Conservation (phyloP, 2,797 vertebrate genomes). For the Odontamblyopus lacepedii region DNA sequence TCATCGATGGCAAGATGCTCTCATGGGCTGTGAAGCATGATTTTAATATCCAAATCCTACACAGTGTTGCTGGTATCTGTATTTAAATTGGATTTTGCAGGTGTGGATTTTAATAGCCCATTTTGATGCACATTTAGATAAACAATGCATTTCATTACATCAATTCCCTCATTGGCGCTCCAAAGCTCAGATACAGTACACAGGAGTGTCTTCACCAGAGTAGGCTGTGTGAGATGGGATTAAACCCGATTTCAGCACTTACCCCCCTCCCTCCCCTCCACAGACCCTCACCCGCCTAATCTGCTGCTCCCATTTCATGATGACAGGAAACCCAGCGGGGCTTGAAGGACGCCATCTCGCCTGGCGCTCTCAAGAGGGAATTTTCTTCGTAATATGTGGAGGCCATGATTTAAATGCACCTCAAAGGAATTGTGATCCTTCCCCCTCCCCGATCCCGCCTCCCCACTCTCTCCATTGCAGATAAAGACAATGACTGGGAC, state of each 20-base stretch:
- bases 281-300: constrained; percentile 63
- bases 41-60: constrained; percentile 1
- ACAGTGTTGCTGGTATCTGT: not conserved
- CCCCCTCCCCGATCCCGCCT: constrained; percentile 11
- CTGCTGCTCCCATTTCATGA: constrained; percentile 72
- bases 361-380: constrained; percentile 65
- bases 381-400: constrained; percentile 67
- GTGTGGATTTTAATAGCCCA: not conserved
- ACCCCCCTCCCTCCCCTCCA: constrained; percentile 47
- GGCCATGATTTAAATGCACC: constrained; percentile 75
- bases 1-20: not conserved
- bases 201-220: constrained; percentile 55
- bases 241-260: constrained; percentile 73
- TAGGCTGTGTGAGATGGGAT: constrained; percentile 72
- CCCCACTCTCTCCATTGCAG: constrained; percentile 39
- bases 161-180: constrained; percentile 39
- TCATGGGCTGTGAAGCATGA: not conserved
- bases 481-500: constrained; percentile 71
- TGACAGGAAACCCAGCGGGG: constrained; percentile 73
- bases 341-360: constrained; percentile 79
- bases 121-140: constrained; percentile 25
- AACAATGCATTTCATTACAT: constrained; percentile 25
- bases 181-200: constrained; percentile 37
- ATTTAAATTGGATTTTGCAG: constrained; percentile 2
- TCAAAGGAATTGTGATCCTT: constrained; percentile 59